Conservation (phyloP, 2,888 invertebrate genomes). For the Brachypterus glaber region DNA sequence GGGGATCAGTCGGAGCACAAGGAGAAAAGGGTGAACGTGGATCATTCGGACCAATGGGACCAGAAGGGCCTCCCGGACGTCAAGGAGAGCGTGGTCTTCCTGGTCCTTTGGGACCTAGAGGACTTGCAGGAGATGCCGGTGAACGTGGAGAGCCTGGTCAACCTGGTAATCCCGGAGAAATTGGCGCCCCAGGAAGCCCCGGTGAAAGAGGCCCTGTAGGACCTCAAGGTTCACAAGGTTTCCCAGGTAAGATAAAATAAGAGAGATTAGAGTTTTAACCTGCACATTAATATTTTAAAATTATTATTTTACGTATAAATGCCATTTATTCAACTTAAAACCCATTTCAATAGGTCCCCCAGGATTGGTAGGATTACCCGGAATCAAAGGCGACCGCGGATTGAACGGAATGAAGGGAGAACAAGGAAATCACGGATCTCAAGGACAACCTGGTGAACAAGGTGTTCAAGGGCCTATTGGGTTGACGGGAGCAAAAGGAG, state of each 20-base stretch:
- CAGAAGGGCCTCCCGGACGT: conserved; percentile 65
- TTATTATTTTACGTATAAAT: too few species aligned
- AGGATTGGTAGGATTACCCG: conserved; percentile 59
- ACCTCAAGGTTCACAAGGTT: conserved; percentile 58
- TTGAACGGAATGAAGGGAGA: conserved; percentile 61
- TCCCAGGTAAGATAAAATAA: too few species aligned
- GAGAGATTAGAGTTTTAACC: too few species aligned
- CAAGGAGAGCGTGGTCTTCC: conserved; percentile 64
- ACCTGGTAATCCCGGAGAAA: conserved; percentile 63
- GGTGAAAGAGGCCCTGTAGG: conserved; percentile 70
- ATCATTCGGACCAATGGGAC: conserved; percentile 56
- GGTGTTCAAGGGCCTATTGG: conserved; percentile 54
- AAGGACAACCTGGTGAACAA: conserved; percentile 53
- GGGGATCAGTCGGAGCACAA: conserved; percentile 55
- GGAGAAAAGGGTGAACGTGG: conserved; percentile 74
- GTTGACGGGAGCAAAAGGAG: conserved; percentile 61
- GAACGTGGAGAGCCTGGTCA: conserved; percentile 69
- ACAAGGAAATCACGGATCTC: conserved; percentile 55
- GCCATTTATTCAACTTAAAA: too few species aligned
- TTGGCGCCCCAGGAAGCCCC: conserved; percentile 59
- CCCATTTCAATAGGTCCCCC: too few species aligned
- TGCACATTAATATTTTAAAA: too few species aligned
- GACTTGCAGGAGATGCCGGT: conserved; percentile 72
- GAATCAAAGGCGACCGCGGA: conserved; percentile 66
- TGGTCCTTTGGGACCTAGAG: conserved; percentile 64